Evolutionary conservation across 1,140 invertebrate genomes (phyloP), one percentile per base, ranked within the genome.

Genomic region (Sycobia sp.): DNA sequence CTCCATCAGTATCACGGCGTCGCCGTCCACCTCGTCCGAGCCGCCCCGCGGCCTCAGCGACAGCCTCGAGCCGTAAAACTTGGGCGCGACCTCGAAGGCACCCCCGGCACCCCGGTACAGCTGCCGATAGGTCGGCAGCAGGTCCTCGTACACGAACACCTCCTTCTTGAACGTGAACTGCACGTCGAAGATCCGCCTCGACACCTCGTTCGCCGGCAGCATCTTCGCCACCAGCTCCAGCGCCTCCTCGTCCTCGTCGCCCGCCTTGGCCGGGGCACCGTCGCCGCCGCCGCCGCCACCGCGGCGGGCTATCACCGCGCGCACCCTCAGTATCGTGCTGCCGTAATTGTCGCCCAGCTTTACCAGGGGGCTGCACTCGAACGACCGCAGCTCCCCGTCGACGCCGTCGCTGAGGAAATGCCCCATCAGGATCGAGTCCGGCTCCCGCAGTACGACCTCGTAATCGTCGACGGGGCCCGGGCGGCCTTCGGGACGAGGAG

Each of bases 331-430:
- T 63, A 86, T 86, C 1, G 80, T 67, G 70, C 85, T 86, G 7
- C 83, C 84, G 66, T 85, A 87, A 73, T 87, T 86, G 58, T 86
- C 85, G 0, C 85, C 85, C 0, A 79, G 77, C 51, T 79, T 71
- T 4, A 75, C 25, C 23, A 78, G 32, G 7, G 29, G 39, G 13
- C 66, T 39, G 1, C 60, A 57, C 4, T 62, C 68, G 16, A 66
- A 76, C n/a, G n/a, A n/a, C n/a, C n/a, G n/a, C n/a, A n/a, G n/a
- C n/a, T n/a, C n/a, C n/a, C n/a, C n/a, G n/a, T n/a, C n/a, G n/a
- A n/a, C n/a, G n/a, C n/a, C n/a, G n/a, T n/a, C n/a, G n/a, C n/a
- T n/a, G n/a, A n/a, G n/a, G n/a, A n/a, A n/a, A n/a, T n/a, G n/a
- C n/a, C n/a, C n/a, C n/a, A n/a, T n/a, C n/a, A n/a, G n/a, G n/a